Evolutionary conservation across 2,888 invertebrate genomes (phyloP).

Genomic region (Tachina fera): DNA sequence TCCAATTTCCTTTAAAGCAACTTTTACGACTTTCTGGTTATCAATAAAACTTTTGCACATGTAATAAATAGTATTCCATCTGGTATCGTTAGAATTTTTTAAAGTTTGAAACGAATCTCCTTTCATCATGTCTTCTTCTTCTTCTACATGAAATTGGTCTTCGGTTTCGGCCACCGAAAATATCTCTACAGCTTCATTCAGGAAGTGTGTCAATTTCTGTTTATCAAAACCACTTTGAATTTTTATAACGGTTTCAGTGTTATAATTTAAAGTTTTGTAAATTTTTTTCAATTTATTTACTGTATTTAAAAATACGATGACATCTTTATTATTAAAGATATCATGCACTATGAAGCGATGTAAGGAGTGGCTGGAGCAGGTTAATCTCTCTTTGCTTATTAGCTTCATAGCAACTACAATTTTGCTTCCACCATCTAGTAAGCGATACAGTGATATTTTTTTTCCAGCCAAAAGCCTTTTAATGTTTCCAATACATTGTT

Average conservation of each 20-base stretch:
- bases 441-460: too few relatives aligned
- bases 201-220: neutral
- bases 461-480: too few relatives aligned
- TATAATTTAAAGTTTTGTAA: too few relatives aligned
- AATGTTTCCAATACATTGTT: too few relatives aligned
- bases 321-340: too few relatives aligned
- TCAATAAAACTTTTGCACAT: constrained; percentile 4
- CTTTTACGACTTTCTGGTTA: constrained; percentile 30
- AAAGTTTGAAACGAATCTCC: neutral
- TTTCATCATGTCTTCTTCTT: neutral
- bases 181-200: neutral
- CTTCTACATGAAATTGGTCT: neutral
- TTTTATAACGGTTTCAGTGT: too few relatives aligned
- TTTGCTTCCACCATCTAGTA: too few relatives aligned
- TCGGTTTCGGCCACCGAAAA: neutral
- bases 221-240: neutral
- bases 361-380: too few relatives aligned
- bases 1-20: constrained; percentile 5
- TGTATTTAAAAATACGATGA: too few relatives aligned
- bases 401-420: too few relatives aligned
- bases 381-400: too few relatives aligned
- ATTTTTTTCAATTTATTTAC: neutral
- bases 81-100: constrained; percentile 4
- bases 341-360: too few relatives aligned
- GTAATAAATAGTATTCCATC: constrained; percentile 8